Evolutionary conservation across 2,113 vertebrate species (phyloP).

Genomic region (Sphaerodactylus townsendi): DNA sequence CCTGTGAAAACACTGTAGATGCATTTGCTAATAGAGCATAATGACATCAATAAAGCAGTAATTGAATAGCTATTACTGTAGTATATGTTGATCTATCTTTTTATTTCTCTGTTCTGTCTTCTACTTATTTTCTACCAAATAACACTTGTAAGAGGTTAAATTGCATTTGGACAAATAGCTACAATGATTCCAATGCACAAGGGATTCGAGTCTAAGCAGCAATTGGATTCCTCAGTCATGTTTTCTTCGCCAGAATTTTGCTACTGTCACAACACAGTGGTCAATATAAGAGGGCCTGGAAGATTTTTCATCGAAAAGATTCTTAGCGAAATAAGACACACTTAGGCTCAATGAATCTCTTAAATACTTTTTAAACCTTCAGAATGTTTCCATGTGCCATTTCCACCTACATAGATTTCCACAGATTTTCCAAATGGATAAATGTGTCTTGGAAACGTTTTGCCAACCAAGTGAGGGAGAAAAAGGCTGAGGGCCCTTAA

Average conservation of each 20-base stretch:
- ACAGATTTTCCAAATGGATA: too few relatives aligned
- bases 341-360: neutral
- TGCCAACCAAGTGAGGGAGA: too few relatives aligned
- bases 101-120: neutral
- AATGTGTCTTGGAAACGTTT: too few relatives aligned
- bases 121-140: neutral
- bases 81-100: neutral
- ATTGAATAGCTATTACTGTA: neutral
- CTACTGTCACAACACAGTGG: neutral
- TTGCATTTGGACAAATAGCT: neutral
- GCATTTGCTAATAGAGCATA: too few relatives aligned
- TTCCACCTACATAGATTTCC: too few relatives aligned
- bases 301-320: constrained; percentile 3
- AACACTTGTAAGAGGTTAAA: neutral
- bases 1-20: fast-evolving
- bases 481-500: too few relatives aligned
- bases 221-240: neutral
- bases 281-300: neutral
- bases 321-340: neutral
- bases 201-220: neutral
- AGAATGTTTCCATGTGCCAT: neutral
- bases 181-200: neutral
- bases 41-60: constrained; percentile 20
- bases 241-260: neutral
- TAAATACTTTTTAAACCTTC: neutral